These are phyloP conservation scores for Hirtodrosophila cameraria DNA, from an alignment of 2,888 invertebrate species.

Conservation along the genomic window DNA sequence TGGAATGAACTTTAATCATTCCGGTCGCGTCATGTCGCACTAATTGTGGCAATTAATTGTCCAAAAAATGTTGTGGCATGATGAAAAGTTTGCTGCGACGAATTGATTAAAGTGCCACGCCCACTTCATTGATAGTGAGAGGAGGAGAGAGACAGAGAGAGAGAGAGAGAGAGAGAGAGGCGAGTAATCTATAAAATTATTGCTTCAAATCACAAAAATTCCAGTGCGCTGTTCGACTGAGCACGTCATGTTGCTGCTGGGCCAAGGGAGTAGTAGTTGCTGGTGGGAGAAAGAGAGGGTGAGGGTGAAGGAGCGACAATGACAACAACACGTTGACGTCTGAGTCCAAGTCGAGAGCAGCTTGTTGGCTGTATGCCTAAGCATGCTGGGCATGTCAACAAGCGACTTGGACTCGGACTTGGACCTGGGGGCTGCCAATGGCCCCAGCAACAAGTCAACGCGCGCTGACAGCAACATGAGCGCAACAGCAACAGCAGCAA, in stretches of 20 bases:
- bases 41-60: constrained; percentile 76
- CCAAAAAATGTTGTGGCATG: constrained; percentile 34
- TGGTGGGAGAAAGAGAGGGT: neutral
- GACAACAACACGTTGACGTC: constrained; percentile 72
- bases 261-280: neutral
- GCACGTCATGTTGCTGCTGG: constrained; percentile 7
- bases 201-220: constrained; percentile 41
- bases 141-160: neutral
- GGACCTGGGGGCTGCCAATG: constrained; percentile 36
- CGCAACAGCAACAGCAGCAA: constrained; percentile 65
- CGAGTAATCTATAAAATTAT: constrained; percentile 36
- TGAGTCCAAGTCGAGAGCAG: constrained; percentile 45
- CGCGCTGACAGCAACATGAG: constrained; percentile 77
- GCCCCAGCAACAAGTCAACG: constrained; percentile 66
- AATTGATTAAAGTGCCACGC: constrained; percentile 45
- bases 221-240: constrained; percentile 3
- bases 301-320: constrained; percentile 4
- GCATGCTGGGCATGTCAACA: constrained; percentile 82
- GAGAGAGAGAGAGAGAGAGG: neutral
- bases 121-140: too few species aligned
- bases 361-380: constrained; percentile 62
- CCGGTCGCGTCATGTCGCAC: constrained; percentile 64
- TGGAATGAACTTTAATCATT: constrained; percentile 61
- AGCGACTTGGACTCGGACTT: constrained; percentile 36
- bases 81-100: constrained; percentile 29